Base-by-base conservation (phyloP, 2,113 vertebrate species). In the Etia nguti region DNA sequence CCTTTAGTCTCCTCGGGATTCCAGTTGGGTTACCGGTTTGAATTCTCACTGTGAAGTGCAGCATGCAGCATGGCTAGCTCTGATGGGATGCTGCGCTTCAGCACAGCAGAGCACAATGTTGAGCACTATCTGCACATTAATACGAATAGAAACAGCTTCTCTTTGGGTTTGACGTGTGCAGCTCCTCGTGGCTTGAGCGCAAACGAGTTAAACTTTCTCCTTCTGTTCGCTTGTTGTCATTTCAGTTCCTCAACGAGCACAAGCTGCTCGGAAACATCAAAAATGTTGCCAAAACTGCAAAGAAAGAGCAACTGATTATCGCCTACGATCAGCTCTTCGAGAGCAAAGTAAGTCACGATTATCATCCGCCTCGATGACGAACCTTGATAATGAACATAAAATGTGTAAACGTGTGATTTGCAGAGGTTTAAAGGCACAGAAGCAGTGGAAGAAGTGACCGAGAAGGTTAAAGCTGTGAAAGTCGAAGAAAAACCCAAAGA, bases 251-350 rank as follows among this genome's bases (percentile, higher is more conserved):
- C 85, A 96, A 96, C 65, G 98, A 99, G 90, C 97, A 99, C 94
- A 98, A 98, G 80, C 95, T 99, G 88, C 89, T 98, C 87, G 98
- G 98, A 94, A 99, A 98, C 90, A 97, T 99, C 41, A 99, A 99
- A 93, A 99, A 98, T 93, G 98, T 99, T 80, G 97, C 97, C 1
- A 99, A 99, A 95, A 98, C 98, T 0, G 97, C 97, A 22, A 99
- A 98, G 15, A 99, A 99, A 95, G 98, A 99, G 29, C 97, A 98
- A 46, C 94, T 99, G n/a, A 93, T 98, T 31, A 79, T 93, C 11
- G 98, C 98, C 52, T 99, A 99, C 93, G 97, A 97, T 52, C 96
- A 97, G 90, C 97, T 98, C 3, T 99, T 99, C 93, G 95, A 97
- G 92, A 98, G 96, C 57, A 97, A 98, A 97, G 98, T 99, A 90